Evolutionary conservation across 1,140 invertebrate species (phyloP), one percentile per base, ranked within the genome.

Genomic region (Chymomyza costata): DNA sequence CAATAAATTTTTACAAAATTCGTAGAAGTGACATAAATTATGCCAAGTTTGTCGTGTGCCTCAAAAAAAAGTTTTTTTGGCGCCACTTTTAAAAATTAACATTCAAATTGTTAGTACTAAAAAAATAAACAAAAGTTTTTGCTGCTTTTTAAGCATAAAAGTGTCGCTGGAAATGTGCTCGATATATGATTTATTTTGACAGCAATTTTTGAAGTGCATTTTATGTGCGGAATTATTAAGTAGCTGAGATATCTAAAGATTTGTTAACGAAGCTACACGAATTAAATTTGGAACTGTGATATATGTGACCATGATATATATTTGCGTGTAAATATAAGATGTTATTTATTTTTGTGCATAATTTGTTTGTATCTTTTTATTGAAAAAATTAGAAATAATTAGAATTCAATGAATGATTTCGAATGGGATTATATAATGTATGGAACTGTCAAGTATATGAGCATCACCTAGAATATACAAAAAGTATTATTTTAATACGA

Each of bases 21-120:
- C 46, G 16, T 38, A 8, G 10, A 6, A 28, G 15, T 52, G 11
- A 57, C 73, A 80, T 78, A 67, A 78, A 53, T 60, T 68, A 73
- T 80, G 73, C 73, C 57, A 51, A 68, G 48, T 80, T 68, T 78
- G 73, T 68, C 73, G 74, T 78, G 73, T 80, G 73, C 67, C 73
- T 46, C 14, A 25, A 35, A 34, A 30, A 34, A 41, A 34, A 34
- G 5, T 5, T 10, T 6, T 28, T 28, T 10, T 5, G 6, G 11
- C 13, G 25, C 2, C 11, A 35, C 43, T 35, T 11, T 37, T 35
- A 21, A 48, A 65, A 80, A 80, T 80, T 80, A 68, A 59, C 73
- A 80, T 80, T 56, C 65, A 73, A 80, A 80, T 80, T 48, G 63
- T 43, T 44, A 39, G 30, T 52, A 46, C n/a, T n/a, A n/a, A n/a